These are phyloP conservation scores for Cephus pulcher DNA, from an alignment of 2,888 invertebrate species.

Conservation along the genomic window DNA sequence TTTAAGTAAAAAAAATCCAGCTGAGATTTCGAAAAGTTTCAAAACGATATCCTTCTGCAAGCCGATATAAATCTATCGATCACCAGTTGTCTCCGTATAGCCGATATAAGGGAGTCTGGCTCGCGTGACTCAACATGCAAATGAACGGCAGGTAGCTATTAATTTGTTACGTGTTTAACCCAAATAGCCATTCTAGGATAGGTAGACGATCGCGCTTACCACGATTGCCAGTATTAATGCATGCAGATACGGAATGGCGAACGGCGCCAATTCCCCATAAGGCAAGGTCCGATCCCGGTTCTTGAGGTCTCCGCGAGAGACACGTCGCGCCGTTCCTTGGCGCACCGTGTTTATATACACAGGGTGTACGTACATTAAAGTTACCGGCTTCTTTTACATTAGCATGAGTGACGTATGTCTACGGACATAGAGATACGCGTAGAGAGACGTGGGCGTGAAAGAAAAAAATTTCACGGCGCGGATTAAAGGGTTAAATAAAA, in stretches of 20 bases:
- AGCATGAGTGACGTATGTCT: neutral
- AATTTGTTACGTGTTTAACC: slow-evolving; percentile 46
- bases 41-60: neutral
- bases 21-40: neutral
- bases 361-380: neutral
- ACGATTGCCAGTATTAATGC: slow-evolving; percentile 20
- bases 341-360: neutral
- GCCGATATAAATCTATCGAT: neutral
- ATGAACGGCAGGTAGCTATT: slow-evolving; percentile 40
- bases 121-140: slow-evolving; percentile 42
- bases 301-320: neutral
- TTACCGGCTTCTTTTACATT: neutral
- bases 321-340: neutral
- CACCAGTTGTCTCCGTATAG: neutral
- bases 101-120: neutral
- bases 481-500: slow-evolving; percentile 5
- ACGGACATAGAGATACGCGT: slow-evolving; percentile 11
- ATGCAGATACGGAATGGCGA: slow-evolving; percentile 24
- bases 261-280: slow-evolving; percentile 37
- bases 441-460: slow-evolving; percentile 4
- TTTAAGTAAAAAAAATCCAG: neutral
- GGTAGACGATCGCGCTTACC: slow-evolving; percentile 18
- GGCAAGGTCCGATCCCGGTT: slow-evolving; percentile 30
- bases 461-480: slow-evolving; percentile 5
- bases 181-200: slow-evolving; percentile 44